Percentiles rank a stretch among this genome's conserved stretches.
These are phyloP conservation scores for Smithornis capensis DNA, from an alignment of 2,113 vertebrate genomes.

Conservation along the genomic window DNA sequence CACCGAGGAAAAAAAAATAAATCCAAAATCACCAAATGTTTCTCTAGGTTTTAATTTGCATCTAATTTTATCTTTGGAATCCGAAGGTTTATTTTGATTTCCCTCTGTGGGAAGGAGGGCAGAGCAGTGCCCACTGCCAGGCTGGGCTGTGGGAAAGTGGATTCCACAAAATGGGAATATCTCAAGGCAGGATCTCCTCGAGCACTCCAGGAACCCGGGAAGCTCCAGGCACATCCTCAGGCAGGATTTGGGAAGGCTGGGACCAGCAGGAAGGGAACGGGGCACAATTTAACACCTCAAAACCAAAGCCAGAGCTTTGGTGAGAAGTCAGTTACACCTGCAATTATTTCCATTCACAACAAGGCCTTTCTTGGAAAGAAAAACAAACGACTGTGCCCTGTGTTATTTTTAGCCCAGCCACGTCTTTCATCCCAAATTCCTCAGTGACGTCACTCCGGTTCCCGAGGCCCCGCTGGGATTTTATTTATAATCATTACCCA, in stretches of 20 bases:
- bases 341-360: neutral
- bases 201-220: neutral
- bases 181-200: neutral
- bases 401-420: neutral
- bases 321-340: neutral
- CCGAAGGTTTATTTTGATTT: neutral
- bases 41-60: neutral
- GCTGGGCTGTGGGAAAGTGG: rapidly evolving
- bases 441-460: neutral
- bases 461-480: neutral
- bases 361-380: neutral
- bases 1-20: neutral
- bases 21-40: neutral
- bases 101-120: neutral
- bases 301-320: neutral
- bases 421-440: neutral
- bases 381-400: neutral
- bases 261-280: neutral
- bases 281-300: neutral
- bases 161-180: neutral
- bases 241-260: neutral
- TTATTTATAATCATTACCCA: neutral
- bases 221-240: neutral
- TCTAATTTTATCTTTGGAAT: neutral
- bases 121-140: neutral